A percentile compares a stretch with the other conserved stretches of the same genome.
These are phyloP conservation scores for Pristiophorus japonicus DNA, from an alignment of 2,113 vertebrate species.

Conservation along the genomic window DNA sequence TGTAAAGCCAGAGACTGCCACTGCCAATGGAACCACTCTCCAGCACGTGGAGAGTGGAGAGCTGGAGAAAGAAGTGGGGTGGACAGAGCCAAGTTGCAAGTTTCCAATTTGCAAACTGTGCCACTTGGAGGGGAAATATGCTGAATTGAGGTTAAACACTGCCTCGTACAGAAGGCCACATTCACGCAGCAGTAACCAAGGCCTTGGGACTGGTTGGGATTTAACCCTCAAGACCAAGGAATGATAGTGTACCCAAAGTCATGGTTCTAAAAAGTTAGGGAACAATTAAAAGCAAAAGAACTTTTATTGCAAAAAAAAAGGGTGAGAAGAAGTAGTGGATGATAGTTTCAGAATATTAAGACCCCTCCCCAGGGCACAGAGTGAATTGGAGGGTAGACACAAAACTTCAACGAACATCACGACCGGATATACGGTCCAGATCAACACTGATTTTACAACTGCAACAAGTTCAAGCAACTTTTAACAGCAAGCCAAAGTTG, in stretches of 20 bases:
- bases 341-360: no score
- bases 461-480: no score
- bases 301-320: no score
- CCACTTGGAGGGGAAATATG: background rate
- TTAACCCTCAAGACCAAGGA: background rate
- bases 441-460: no score
- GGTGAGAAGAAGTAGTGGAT: no score
- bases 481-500: no score
- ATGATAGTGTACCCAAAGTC: no score
- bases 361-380: background rate
- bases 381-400: no score
- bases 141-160: background rate
- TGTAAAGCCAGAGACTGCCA: background rate
- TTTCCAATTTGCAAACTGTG: background rate
- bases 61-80: background rate
- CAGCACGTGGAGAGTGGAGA: background rate
- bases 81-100: background rate
- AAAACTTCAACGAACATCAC: background rate
- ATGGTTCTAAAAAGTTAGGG: no score
- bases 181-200: background rate
- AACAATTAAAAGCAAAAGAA: no score
- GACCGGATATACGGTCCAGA: background rate
- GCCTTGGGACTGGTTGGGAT: background rate
- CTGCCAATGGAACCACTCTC: background rate
- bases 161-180: background rate